phyloP scores from a whole-genome alignment of 2,113 vertebrate genomes.

The Pavo muticus region DNA sequence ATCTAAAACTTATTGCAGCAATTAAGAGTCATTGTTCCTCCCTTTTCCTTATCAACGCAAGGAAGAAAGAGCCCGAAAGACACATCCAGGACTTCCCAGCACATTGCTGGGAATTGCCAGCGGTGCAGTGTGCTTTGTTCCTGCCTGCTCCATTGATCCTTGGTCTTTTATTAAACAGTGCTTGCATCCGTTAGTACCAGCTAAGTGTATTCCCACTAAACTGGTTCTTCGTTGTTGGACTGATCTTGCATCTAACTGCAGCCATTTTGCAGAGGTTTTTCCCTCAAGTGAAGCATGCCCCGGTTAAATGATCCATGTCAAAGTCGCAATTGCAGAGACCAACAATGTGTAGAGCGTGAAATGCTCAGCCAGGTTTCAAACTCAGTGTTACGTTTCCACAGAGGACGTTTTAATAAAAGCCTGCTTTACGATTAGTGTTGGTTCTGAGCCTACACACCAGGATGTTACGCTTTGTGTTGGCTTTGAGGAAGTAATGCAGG shows the following conservation, averaged over 20 bases:
- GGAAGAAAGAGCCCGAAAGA: neutral
- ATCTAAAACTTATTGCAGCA: neutral
- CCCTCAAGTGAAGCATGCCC: neutral
- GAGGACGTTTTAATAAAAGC: neutral
- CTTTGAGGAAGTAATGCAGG: neutral
- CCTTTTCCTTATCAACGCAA: neutral
- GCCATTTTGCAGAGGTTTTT: neutral
- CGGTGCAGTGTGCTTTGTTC: neutral
- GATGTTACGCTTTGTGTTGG: rapidly evolving
- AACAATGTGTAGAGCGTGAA: neutral
- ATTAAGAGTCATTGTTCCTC: neutral
- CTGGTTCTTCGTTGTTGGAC: neutral
- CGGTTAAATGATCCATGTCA: neutral
- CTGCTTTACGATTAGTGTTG: neutral
- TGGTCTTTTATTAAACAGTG: neutral
- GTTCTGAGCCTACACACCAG: neutral
- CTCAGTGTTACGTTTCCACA: neutral
- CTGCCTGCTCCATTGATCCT: neutral
- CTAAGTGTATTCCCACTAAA: neutral
- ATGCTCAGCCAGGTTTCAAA: neutral
- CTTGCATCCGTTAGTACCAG: neutral
- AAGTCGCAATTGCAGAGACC: neutral
- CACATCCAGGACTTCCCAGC: neutral
- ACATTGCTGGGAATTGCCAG: neutral
- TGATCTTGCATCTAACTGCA: neutral